A percentile compares a stretch with the other conserved stretches of the same genome.
Evolutionary conservation across 2,888 invertebrate species (phyloP).

Genomic region (Catotricha subobsoleta): DNA sequence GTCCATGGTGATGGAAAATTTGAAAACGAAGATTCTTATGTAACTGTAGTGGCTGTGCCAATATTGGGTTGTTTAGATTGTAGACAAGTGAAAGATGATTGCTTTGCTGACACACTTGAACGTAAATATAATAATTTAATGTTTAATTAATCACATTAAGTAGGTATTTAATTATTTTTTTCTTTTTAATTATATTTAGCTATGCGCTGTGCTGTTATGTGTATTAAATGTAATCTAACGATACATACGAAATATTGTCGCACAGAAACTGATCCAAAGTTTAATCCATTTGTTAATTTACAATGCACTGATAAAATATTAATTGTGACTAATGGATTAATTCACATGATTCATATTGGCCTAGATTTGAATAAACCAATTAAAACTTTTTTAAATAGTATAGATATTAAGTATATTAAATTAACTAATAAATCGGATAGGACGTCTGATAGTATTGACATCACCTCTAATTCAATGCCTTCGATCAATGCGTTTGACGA

Average conservation of each 20-base stretch:
- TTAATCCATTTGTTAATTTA: slow-evolving; percentile 48
- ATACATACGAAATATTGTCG: slow-evolving; percentile 84
- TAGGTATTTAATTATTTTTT: slow-evolving; percentile 1
- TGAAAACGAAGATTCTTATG: slow-evolving; percentile 29
- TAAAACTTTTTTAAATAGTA: slow-evolving; percentile 2
- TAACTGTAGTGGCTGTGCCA: slow-evolving; percentile 35
- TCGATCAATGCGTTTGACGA: too few relatives aligned
- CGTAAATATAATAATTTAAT: not conserved
- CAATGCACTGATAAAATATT: slow-evolving; percentile 57
- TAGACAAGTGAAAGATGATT: slow-evolving; percentile 32
- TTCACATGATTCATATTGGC: slow-evolving; percentile 56
- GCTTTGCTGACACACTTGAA: slow-evolving; percentile 24
- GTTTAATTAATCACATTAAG: not conserved
- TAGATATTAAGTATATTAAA: slow-evolving; percentile 6
- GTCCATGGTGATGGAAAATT: slow-evolving; percentile 35
- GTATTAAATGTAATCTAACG: slow-evolving; percentile 76
- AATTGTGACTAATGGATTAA: slow-evolving; percentile 68
- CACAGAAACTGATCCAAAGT: slow-evolving; percentile 66
- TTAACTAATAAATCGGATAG: not conserved
- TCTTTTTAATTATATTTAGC: slow-evolving; percentile 22
- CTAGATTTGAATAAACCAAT: slow-evolving; percentile 31
- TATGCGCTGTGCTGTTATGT: slow-evolving; percentile 47
- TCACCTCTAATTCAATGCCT: too few relatives aligned
- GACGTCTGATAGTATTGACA: not conserved
- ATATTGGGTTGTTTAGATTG: slow-evolving; percentile 44